Conservation (phyloP, 2,797 vertebrate species). For the Cyprinodon diabolis region DNA sequence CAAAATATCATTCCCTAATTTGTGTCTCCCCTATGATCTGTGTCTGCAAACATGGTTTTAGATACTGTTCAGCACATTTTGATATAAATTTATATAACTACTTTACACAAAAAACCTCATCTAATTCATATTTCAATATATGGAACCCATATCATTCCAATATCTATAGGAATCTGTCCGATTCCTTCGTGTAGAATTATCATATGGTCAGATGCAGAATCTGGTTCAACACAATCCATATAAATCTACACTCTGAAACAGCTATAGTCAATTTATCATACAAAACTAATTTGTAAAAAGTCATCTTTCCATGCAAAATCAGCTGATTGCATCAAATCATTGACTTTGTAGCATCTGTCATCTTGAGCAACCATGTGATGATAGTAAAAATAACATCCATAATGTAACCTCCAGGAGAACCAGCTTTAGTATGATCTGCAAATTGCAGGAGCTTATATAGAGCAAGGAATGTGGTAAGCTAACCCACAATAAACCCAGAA, state of each 20-base stretch:
- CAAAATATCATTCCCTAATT: neutral
- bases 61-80: neutral
- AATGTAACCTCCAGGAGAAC: neutral
- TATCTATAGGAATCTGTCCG: no score
- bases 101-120: no score
- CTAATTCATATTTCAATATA: no score
- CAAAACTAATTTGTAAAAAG: neutral
- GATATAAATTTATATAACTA: neutral
- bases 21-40: neutral
- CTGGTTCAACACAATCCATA: neutral
- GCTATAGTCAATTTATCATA: neutral
- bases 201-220: neutral
- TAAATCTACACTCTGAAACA: neutral
- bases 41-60: neutral
- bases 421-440: neutral
- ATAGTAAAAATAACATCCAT: neutral
- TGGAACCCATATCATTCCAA: no score
- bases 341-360: neutral
- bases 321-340: neutral
- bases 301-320: neutral
- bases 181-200: neutral
- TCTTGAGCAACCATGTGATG: neutral
- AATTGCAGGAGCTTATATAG: neutral
- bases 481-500: no score
- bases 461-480: neutral